Evolutionary conservation across 2,797 vertebrate genomes (phyloP).

Genomic region (Sebastes jordani): DNA sequence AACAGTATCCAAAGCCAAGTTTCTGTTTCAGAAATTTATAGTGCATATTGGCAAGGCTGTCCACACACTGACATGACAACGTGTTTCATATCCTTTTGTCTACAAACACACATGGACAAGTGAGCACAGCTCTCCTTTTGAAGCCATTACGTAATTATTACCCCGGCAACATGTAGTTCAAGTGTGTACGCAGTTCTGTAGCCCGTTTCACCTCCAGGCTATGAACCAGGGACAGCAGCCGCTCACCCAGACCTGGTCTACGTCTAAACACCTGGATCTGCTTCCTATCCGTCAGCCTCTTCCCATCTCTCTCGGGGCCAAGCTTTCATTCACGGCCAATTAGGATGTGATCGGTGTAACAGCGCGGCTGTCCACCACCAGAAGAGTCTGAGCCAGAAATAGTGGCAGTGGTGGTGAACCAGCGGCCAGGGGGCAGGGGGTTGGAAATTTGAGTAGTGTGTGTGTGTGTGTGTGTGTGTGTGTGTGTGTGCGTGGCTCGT

Average conservation of each 20-base stretch:
- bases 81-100: conserved; percentile 50
- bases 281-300: conserved; percentile 48
- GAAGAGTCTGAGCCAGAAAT: conserved; percentile 73
- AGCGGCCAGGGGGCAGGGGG: conserved; percentile 66
- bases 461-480: conserved; percentile 2
- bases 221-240: conserved; percentile 34
- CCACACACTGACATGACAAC: conserved; percentile 20
- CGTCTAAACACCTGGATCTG: conserved; percentile 64
- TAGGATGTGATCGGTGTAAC: conserved; percentile 61
- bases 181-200: neutral
- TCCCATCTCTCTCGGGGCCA: conserved; percentile 23
- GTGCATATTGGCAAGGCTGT: conserved; percentile 23
- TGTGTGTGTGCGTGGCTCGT: conserved; percentile 35
- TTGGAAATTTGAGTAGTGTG: conserved; percentile 71
- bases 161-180: conserved; percentile 2
- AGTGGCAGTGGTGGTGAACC: conserved; percentile 66
- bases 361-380: conserved; percentile 59
- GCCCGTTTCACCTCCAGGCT: conserved; percentile 41
- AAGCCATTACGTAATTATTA: conserved; percentile 27
- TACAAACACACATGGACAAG: conserved; percentile 19
- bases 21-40: conserved; percentile 21
- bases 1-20: conserved; percentile 35
- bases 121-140: conserved; percentile 18
- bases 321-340: conserved; percentile 55
- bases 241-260: conserved; percentile 29